phyloP scores from a whole-genome alignment of 2,113 vertebrate species.

The Australoheros scitulus region DNA sequence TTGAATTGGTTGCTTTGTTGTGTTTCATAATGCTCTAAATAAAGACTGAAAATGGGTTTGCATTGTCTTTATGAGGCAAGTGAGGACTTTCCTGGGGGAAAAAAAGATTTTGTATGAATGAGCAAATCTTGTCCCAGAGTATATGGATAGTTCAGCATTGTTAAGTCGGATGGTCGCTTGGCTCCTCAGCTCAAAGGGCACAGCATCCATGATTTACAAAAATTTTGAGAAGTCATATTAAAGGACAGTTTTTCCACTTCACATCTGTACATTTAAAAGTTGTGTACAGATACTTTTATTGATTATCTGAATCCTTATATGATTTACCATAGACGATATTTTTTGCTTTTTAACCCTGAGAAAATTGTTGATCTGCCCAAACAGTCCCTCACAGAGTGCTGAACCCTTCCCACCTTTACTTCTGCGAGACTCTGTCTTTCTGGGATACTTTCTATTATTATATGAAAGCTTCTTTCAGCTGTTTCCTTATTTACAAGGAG shows the following conservation, averaged over 20 bases:
- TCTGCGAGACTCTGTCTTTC: neutral
- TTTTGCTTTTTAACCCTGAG: neutral
- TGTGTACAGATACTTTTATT: neutral
- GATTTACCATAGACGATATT: neutral
- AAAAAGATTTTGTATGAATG: no score
- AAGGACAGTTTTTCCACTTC: no score
- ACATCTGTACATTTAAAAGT: neutral
- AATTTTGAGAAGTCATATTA: neutral
- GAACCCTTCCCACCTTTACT: neutral
- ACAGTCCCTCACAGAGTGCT: neutral
- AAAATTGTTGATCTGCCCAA: neutral
- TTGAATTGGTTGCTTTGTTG: no score
- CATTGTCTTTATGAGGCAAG: no score
- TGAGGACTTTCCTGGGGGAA: no score
- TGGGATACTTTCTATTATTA: accelerated
- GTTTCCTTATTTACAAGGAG: neutral
- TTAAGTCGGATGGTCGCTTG: neutral
- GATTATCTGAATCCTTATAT: neutral
- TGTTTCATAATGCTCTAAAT: no score
- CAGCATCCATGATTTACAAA: neutral
- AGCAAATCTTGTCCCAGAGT: neutral
- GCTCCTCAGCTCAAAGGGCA: neutral
- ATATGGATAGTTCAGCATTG: neutral
- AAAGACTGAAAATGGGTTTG: no score
- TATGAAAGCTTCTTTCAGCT: neutral